Evolutionary conservation across 1,140 invertebrate species (phyloP).

Genomic region (Phortica variegata): DNA sequence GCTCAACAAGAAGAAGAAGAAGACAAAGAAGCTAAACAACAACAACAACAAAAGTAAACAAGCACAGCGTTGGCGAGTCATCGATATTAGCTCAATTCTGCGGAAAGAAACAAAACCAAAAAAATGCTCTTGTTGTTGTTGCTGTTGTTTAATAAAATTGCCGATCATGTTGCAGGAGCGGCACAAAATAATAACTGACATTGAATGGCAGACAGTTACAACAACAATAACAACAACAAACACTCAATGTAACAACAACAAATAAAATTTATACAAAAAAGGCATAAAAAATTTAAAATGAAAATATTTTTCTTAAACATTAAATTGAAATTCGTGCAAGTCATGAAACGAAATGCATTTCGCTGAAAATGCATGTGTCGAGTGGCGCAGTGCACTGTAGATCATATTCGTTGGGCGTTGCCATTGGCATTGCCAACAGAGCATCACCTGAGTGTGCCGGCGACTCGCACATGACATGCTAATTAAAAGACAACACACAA

Average conservation of each 20-base stretch:
- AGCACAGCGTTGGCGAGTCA: constrained; percentile 30
- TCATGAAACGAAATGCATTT: constrained; percentile 51
- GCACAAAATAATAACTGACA: constrained; percentile 8
- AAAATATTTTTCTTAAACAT: constrained; percentile 49
- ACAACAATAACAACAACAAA: constrained; percentile 29
- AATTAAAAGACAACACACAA: constrained; percentile 49
- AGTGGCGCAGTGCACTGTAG: constrained; percentile 3
- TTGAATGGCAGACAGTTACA: constrained; percentile 38
- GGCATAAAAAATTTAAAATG: too few relatives aligned
- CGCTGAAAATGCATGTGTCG: constrained; percentile 14
- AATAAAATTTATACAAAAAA: constrained; percentile 10
- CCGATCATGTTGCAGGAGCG: constrained; percentile 48
- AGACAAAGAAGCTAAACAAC: too few relatives aligned
- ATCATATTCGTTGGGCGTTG: constrained; percentile 22
- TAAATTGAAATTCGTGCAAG: constrained; percentile 50
- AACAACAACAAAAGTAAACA: too few relatives aligned
- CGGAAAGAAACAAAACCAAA: constrained; percentile 24
- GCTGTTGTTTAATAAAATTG: too few relatives aligned
- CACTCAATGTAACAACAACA: constrained; percentile 11
- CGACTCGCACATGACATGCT: constrained; percentile 48
- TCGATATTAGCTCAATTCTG: constrained; percentile 53
- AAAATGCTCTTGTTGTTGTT: too few relatives aligned
- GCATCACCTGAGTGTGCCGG: constrained; percentile 10
- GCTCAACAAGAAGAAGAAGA: too few relatives aligned
- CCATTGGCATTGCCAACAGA: constrained; percentile 10